phyloP scores from a whole-genome alignment of 2,797 vertebrate genomes.

The Vipera ursinii region DNA sequence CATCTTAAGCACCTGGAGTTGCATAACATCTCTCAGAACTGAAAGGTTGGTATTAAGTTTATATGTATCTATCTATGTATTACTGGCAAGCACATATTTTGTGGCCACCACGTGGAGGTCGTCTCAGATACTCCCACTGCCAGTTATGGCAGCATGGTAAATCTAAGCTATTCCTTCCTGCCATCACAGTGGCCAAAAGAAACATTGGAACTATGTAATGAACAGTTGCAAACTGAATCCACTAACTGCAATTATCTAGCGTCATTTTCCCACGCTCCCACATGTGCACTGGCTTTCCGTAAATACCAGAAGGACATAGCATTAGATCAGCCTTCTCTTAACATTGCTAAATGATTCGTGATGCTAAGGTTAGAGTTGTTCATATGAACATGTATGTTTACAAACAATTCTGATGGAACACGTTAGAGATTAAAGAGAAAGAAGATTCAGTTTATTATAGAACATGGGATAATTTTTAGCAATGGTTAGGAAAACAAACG shows the following conservation, averaged over 20 bases:
- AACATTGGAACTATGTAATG: background rate
- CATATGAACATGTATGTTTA: background rate
- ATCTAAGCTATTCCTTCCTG: background rate
- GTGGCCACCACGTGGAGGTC: background rate
- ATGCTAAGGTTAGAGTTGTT: background rate
- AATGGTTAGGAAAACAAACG: too few species aligned
- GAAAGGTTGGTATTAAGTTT: constrained; percentile 73
- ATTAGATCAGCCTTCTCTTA: background rate
- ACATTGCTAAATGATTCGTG: background rate
- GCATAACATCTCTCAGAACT: constrained; percentile 68
- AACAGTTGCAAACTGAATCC: background rate
- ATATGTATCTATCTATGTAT: background rate
- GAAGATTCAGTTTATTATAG: too few species aligned
- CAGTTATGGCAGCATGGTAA: background rate
- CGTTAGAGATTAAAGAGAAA: too few species aligned
- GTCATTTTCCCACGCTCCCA: background rate
- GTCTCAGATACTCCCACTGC: background rate
- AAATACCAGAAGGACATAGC: background rate
- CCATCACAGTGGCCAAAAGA: background rate
- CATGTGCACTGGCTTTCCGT: background rate
- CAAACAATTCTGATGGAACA: background rate
- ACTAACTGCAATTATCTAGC: background rate
- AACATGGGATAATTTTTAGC: too few species aligned
- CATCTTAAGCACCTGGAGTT: constrained; percentile 68
- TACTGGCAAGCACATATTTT: background rate